These are phyloP conservation scores for Pterostichus niger DNA, from an alignment of 2,888 invertebrate genomes.

Conservation along the genomic window DNA sequence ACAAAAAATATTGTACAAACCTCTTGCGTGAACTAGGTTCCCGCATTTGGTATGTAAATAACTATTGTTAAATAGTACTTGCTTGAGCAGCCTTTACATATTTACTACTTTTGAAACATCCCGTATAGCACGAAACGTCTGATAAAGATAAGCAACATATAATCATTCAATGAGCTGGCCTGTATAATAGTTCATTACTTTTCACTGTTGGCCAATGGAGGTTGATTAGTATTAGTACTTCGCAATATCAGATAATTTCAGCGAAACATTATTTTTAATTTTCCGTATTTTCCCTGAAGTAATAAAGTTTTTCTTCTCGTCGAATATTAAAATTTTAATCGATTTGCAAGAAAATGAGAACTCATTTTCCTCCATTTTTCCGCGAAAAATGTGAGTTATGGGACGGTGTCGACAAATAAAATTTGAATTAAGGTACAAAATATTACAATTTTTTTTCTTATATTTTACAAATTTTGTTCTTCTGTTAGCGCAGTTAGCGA, in stretches of 20 bases:
- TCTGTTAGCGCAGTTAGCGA: background rate
- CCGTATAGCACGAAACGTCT: too few species aligned
- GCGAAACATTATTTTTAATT: constrained; percentile 17
- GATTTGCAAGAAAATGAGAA: background rate
- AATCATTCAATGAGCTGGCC: background rate
- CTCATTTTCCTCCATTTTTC: background rate
- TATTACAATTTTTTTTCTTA: background rate
- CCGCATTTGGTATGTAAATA: too few species aligned
- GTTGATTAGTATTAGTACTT: constrained; percentile 2
- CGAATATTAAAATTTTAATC: constrained; percentile 41
- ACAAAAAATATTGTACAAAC: too few species aligned
- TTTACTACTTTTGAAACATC: too few species aligned
- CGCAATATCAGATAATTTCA: background rate
- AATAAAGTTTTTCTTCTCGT: constrained; percentile 24
- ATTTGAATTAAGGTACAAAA: background rate
- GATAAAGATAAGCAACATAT: background rate
- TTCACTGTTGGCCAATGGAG: background rate
- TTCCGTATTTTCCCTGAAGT: constrained; percentile 27
- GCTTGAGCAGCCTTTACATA: too few species aligned
- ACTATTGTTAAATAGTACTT: too few species aligned
- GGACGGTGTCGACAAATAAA: background rate
- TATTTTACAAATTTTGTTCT: too few species aligned
- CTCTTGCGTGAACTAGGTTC: too few species aligned
- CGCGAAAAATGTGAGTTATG: background rate
- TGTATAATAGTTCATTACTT: constrained; percentile 14